Percentiles rank a stretch among this genome's conserved stretches.
These are phyloP conservation scores for Cryptus armator DNA, from an alignment of 2,888 invertebrate genomes.

Conservation along the genomic window DNA sequence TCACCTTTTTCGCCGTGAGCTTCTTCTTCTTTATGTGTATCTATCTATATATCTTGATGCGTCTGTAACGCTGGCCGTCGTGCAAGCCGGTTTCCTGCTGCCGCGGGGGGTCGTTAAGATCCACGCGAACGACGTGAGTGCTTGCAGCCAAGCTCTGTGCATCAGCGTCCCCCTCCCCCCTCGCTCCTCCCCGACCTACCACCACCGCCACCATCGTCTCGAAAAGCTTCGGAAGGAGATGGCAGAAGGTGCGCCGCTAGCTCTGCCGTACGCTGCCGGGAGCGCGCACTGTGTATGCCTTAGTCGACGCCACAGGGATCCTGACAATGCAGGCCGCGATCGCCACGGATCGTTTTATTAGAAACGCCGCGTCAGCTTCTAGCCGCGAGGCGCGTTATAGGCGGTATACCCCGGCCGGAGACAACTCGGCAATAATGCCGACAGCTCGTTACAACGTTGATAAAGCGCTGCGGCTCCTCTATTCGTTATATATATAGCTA, in stretches of 20 bases:
- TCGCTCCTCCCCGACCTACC: not conserved
- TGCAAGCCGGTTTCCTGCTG: constrained; percentile 52
- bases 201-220: constrained; percentile 10
- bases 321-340: constrained; percentile 74
- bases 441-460: constrained; percentile 85
- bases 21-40: constrained; percentile 34
- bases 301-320: constrained; percentile 64
- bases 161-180: not conserved
- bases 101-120: constrained; percentile 66
- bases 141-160: constrained; percentile 32
- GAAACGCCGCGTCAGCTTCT: constrained; percentile 83
- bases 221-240: constrained; percentile 45
- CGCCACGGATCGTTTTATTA: constrained; percentile 81
- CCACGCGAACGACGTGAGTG: constrained; percentile 39
- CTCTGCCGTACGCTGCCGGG: not conserved
- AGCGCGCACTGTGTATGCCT: constrained; percentile 28
- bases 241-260: constrained; percentile 14
- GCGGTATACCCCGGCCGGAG: constrained; percentile 71
- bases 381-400: constrained; percentile 54
- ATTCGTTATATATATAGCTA: constrained; percentile 38
- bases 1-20: constrained; percentile 5
- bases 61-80: constrained; percentile 35
- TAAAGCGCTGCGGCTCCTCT: constrained; percentile 79
- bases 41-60: constrained; percentile 39
- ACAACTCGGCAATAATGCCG: constrained; percentile 83